Percentiles rank a stretch among this genome's conserved stretches.
These are phyloP conservation scores for Dendronephthya gigantea DNA, from an alignment of 64 coral and sea anemone species.

Conservation along the genomic window DNA sequence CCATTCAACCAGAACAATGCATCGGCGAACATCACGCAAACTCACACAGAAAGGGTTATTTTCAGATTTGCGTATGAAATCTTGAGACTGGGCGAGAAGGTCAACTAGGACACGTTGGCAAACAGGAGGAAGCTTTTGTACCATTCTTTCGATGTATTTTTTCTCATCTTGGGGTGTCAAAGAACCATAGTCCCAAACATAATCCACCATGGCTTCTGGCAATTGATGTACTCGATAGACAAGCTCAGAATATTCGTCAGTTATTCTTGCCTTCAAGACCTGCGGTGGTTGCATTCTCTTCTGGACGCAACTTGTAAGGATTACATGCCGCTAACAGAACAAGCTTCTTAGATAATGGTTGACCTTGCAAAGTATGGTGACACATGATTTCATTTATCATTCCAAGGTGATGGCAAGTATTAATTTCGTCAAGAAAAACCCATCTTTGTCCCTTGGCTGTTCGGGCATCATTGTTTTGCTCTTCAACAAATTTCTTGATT, in stretches of 20 bases:
- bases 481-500: slow-evolving; percentile 26
- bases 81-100: slow-evolving; percentile 45
- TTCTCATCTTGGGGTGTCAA: slow-evolving; percentile 45
- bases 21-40: slow-evolving; percentile 58
- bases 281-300: not conserved
- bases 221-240: slow-evolving; percentile 73
- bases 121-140: not conserved
- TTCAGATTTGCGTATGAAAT: slow-evolving; percentile 49
- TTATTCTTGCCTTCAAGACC: slow-evolving; percentile 25
- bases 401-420: slow-evolving; percentile 78
- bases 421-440: slow-evolving; percentile 77
- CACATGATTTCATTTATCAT: slow-evolving; percentile 67
- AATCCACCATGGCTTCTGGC: slow-evolving; percentile 84
- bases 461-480: slow-evolving; percentile 20
- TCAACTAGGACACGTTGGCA: slow-evolving; percentile 32
- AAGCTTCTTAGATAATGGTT: slow-evolving; percentile 37
- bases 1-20: slow-evolving; percentile 55
- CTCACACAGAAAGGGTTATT: slow-evolving; percentile 62
- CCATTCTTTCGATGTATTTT: slow-evolving; percentile 65
- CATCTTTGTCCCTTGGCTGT: slow-evolving; percentile 16
- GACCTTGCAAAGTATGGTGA: slow-evolving; percentile 47
- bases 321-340: slow-evolving; percentile 73
- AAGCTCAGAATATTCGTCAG: slow-evolving; percentile 64
- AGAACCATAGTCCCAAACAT: slow-evolving; percentile 82
- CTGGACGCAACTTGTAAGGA: slow-evolving; percentile 55